These are phyloP conservation scores for Melanotaenia parkinsoni DNA, from an alignment of 2,797 vertebrate genomes.

Conservation along the genomic window DNA sequence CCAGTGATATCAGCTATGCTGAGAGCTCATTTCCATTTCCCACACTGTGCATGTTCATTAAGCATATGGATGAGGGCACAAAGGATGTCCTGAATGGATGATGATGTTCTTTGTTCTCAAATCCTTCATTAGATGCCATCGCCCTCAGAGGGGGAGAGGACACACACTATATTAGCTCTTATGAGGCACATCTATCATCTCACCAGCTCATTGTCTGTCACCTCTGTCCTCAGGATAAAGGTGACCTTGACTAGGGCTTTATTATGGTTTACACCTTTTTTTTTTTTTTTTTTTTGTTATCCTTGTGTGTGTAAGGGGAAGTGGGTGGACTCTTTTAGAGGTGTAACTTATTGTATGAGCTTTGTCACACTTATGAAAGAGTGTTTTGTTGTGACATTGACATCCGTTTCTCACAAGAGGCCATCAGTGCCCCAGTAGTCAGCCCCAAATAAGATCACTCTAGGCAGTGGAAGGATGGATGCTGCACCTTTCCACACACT, in stretches of 20 bases:
- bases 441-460: conserved; percentile 15
- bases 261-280: conserved; percentile 33
- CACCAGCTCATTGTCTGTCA: conserved; percentile 61
- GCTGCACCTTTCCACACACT: too few species aligned
- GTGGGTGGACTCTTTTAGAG: conserved; percentile 4
- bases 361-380: conserved; percentile 39
- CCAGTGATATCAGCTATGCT: conserved; percentile 20
- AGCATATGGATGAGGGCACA: conserved; percentile 20
- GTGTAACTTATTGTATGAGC: conserved; percentile 39
- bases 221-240: conserved; percentile 44
- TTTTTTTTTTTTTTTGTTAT: conserved; percentile 11
- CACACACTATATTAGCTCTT: conserved; percentile 35
- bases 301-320: conserved; percentile 10
- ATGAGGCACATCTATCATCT: conserved; percentile 53
- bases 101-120: conserved; percentile 29
- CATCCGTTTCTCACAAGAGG: conserved; percentile 25
- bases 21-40: conserved; percentile 24
- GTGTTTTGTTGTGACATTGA: conserved; percentile 32
- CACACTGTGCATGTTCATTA: conserved; percentile 26
- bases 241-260: conserved; percentile 46
- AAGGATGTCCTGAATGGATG: conserved; percentile 7
- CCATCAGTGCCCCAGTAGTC: conserved; percentile 11
- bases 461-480: too few species aligned
- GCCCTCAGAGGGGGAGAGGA: conserved; percentile 27
- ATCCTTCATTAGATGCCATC: conserved; percentile 37